Evolutionary conservation across 2,797 vertebrate genomes (phyloP).

Genomic region (Coracias cyanogaster): DNA sequence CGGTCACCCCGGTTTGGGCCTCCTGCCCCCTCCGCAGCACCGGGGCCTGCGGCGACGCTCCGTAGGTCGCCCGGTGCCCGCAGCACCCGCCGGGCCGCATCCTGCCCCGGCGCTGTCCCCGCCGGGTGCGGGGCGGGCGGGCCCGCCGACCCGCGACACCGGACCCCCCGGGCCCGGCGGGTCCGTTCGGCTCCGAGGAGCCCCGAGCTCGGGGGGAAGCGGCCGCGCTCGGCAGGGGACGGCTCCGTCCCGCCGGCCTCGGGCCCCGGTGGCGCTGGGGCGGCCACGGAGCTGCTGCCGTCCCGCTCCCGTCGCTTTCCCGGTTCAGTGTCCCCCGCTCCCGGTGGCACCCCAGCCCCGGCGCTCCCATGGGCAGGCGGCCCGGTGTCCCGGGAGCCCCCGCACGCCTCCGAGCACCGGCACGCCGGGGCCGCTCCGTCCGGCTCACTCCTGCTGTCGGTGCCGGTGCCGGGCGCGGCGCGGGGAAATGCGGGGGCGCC

Average conservation of each 20-base stretch:
- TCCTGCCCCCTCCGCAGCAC: accelerated
- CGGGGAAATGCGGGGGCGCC: not conserved
- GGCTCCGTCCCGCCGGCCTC: not conserved
- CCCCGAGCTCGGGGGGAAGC: not conserved
- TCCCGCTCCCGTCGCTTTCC: not conserved
- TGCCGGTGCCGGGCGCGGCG: not conserved
- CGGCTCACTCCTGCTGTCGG: not conserved
- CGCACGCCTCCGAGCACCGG: not conserved
- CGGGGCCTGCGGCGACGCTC: not conserved
- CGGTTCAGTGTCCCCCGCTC: not conserved
- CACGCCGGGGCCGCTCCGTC: not conserved
- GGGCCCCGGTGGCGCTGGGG: not conserved
- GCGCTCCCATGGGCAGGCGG: not conserved
- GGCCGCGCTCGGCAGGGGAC: too few species aligned
- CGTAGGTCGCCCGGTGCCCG: not conserved
- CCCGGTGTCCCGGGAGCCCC: not conserved
- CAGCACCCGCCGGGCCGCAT: not conserved
- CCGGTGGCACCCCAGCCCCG: not conserved
- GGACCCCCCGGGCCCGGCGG: too few species aligned
- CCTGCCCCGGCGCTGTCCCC: not conserved
- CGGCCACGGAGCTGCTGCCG: not conserved
- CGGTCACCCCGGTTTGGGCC: too few species aligned
- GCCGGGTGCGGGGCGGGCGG: not conserved
- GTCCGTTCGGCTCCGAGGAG: too few species aligned
- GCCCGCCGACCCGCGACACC: too few species aligned